A percentile compares a stretch with the other conserved stretches of the same genome.
Conservation (phyloP, 2,113 vertebrate species). For the Catharus fuscescens region DNA sequence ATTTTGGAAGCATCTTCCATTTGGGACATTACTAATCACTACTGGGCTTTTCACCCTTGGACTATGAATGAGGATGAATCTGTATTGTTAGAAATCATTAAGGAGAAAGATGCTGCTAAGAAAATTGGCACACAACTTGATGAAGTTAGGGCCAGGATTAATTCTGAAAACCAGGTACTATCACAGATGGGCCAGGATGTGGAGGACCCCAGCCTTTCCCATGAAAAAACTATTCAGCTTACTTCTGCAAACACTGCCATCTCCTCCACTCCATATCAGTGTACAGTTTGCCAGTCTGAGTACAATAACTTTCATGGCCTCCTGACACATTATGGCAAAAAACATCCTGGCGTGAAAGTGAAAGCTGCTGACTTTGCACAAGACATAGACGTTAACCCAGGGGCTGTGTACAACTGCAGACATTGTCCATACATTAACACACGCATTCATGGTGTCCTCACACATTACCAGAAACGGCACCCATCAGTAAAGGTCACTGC, state of each 20-base stretch:
- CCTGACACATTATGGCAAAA: constrained; percentile 94
- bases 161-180: constrained; percentile 67
- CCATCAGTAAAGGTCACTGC: not conserved
- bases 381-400: not conserved
- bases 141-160: constrained; percentile 26
- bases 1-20: constrained; percentile 92
- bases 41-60: constrained; percentile 92
- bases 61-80: constrained; percentile 90
- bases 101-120: constrained; percentile 80
- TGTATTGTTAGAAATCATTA: constrained; percentile 90
- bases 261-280: constrained; percentile 87
- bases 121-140: constrained; percentile 40
- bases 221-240: constrained; percentile 62
- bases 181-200: constrained; percentile 60
- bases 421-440: not conserved
- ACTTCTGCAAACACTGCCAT: constrained; percentile 82
- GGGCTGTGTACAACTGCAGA: not conserved
- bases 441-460: not conserved
- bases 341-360: constrained; percentile 96
- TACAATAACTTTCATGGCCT: constrained; percentile 95
- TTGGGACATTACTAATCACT: constrained; percentile 95
- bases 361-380: constrained; percentile 74
- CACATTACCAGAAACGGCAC: not conserved
- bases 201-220: constrained; percentile 71
- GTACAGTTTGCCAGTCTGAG: constrained; percentile 92